Evolutionary conservation across 2,797 vertebrate species (phyloP).

Genomic region (Moxostoma hubbsi): DNA sequence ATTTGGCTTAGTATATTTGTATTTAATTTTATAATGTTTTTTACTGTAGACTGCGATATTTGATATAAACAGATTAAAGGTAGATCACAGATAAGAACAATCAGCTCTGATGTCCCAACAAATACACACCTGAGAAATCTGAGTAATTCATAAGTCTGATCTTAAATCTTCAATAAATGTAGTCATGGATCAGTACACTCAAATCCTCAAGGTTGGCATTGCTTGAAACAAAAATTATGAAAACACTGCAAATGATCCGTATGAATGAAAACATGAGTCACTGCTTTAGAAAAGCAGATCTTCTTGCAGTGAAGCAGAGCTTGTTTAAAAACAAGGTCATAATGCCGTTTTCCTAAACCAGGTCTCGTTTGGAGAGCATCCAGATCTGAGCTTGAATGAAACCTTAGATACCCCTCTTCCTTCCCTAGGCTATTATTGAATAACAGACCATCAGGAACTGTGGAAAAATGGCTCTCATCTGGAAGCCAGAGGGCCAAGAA

Average conservation of each 20-base stretch:
- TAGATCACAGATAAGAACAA: neutral
- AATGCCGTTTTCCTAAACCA: slow-evolving; percentile 24
- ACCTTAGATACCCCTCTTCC: slow-evolving; percentile 20
- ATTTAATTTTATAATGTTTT: neutral
- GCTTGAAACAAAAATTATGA: neutral
- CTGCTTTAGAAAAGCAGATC: slow-evolving; percentile 9
- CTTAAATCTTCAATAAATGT: neutral
- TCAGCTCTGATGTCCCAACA: neutral
- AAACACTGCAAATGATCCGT: slow-evolving; percentile 23
- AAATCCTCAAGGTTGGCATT: slow-evolving; percentile 21
- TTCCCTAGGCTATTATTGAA: slow-evolving; percentile 21
- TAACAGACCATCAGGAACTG: slow-evolving; percentile 37
- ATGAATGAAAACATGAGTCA: slow-evolving; percentile 32
- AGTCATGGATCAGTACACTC: neutral
- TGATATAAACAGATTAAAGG: neutral
- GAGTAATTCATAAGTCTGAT: slow-evolving; percentile 2
- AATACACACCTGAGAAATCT: slow-evolving; percentile 18
- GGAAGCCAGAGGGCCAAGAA: slow-evolving; percentile 21
- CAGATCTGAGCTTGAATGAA: slow-evolving; percentile 30
- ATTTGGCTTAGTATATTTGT: neutral
- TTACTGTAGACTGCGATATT: neutral
- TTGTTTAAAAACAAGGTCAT: slow-evolving; percentile 43
- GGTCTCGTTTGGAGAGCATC: slow-evolving; percentile 12
- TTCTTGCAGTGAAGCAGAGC: slow-evolving; percentile 26
- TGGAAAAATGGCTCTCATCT: slow-evolving; percentile 48